Evolutionary conservation across 2,888 invertebrate genomes (phyloP).

Genomic region (Watsonalla binaria): DNA sequence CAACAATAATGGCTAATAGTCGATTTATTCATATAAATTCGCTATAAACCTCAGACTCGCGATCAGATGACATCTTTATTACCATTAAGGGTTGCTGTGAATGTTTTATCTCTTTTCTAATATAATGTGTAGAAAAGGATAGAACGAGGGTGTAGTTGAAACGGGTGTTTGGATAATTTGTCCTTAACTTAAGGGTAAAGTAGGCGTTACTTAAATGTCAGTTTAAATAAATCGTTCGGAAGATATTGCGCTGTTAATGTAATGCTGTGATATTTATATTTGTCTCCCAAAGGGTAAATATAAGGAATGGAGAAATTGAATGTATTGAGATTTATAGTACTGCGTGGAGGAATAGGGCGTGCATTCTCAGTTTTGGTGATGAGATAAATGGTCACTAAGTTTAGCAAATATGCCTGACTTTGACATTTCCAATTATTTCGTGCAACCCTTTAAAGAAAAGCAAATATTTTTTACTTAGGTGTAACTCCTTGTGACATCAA

Average conservation of each 20-base stretch:
- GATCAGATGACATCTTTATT: constrained; percentile 45
- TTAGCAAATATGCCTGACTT: too few species aligned
- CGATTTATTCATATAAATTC: constrained; percentile 48
- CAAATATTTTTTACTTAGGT: too few species aligned
- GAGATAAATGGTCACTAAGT: too few species aligned
- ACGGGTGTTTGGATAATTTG: constrained; percentile 42
- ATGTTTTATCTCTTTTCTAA: constrained; percentile 24
- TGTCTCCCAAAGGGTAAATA: neutral
- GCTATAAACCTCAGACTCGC: constrained; percentile 51
- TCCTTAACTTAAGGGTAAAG: constrained; percentile 56
- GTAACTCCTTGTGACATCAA: too few species aligned
- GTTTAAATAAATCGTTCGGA: constrained; percentile 67
- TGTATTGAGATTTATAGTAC: neutral
- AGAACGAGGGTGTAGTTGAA: constrained; percentile 18
- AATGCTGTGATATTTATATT: constrained; percentile 14
- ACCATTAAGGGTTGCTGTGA: constrained; percentile 20
- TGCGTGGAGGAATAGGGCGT: too few species aligned
- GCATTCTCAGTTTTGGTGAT: too few species aligned
- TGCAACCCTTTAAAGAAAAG: too few species aligned
- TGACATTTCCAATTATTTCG: too few species aligned
- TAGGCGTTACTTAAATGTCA: constrained; percentile 62
- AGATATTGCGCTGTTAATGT: constrained; percentile 38
- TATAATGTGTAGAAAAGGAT: constrained; percentile 18
- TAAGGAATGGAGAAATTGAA: too few species aligned
- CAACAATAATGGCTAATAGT: constrained; percentile 5